phyloP scores from a whole-genome alignment of 64 coral and sea anemone genomes.

The Pocillopora verrucosa region DNA sequence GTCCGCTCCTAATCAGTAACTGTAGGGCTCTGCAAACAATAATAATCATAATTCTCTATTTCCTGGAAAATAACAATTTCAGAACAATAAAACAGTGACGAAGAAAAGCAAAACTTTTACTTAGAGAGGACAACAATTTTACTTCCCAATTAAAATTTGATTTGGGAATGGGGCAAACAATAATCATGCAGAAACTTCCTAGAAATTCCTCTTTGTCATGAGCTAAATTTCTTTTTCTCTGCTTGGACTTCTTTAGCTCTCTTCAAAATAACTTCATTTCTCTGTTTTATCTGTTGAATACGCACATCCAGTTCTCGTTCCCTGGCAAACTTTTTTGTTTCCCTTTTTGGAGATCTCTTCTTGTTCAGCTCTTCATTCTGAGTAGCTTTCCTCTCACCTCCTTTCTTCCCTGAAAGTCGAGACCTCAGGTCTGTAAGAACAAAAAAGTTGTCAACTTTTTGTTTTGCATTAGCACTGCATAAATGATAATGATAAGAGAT shows the following conservation, averaged over 20 bases:
- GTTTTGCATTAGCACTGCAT: not conserved
- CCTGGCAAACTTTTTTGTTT: not conserved
- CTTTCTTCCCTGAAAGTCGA: conserved; percentile 25
- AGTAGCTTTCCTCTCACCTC: not conserved
- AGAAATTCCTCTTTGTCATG: not conserved
- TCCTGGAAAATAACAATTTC: too few relatives aligned
- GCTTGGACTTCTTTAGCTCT: conserved; percentile 37
- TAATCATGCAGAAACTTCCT: not conserved
- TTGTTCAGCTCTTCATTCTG: not conserved
- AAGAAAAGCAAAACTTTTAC: too few relatives aligned
- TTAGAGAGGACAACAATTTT: too few relatives aligned
- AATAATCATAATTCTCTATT: too few relatives aligned
- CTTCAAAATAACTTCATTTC: conserved; percentile 25
- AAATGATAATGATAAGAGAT: too few relatives aligned
- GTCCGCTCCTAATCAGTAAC: too few relatives aligned
- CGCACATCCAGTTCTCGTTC: conserved; percentile 37
- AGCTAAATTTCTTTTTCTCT: conserved; percentile 32
- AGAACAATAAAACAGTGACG: too few relatives aligned
- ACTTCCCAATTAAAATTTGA: too few relatives aligned
- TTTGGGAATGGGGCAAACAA: not conserved
- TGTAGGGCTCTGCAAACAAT: too few relatives aligned
- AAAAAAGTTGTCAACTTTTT: not conserved
- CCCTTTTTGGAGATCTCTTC: not conserved
- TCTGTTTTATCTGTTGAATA: conserved; percentile 19
- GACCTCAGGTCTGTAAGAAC: conserved; percentile 17